Base-by-base conservation (phyloP, 2,797 vertebrate genomes). In the Sebastes nivosus region DNA sequence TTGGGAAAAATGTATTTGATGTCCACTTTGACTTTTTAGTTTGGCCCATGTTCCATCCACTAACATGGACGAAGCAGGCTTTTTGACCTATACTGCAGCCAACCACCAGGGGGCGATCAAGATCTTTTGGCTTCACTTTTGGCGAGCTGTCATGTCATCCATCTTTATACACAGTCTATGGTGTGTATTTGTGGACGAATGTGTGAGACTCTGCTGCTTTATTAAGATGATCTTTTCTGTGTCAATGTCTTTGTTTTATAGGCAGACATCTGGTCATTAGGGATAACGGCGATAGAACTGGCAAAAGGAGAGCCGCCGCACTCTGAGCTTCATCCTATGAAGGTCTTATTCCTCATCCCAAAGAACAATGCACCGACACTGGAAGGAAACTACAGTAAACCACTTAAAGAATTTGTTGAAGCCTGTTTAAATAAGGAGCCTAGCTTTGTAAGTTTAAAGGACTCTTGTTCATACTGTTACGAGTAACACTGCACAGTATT, bases 251-350 rank as follows among this genome's bases (percentile, higher is more conserved):
- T 76, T 84, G 58, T 90, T 78, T 87, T 93, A 52, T 96, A 99
- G 98, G 99, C 98, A 70, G 99, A 99, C 91, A 98, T 99, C 94
- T 99, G 99, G 99, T 99, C 99, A 1, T 89, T 99, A 88, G 99
- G 99, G 78, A 99, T 99, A 90, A 99, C 99, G 0, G 98, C 98
- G 2, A 99, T 99, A 82, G 98, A 99, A 79, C 95, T 99, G 80
- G 98, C 99, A 0, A 99, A 97, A 94, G 99, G 98, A 81, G 98
- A 99, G 80, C 99, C 99, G 0, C 99, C 99, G 2, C 98, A 99
- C 90, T 99, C 99, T 0, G 98, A 99, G 77, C 94, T 99, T 7
- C 99, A 99, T 90, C 99, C 99, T 12, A 99, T 99, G 99, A 99
- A 99, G 92, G 99, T 99, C 60, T 94, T 99, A 72, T 99, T 99